Evolutionary conservation across 2,113 vertebrate species (phyloP), one percentile per base, ranked within the genome.

Genomic region (Gorsachius goisagi): DNA sequence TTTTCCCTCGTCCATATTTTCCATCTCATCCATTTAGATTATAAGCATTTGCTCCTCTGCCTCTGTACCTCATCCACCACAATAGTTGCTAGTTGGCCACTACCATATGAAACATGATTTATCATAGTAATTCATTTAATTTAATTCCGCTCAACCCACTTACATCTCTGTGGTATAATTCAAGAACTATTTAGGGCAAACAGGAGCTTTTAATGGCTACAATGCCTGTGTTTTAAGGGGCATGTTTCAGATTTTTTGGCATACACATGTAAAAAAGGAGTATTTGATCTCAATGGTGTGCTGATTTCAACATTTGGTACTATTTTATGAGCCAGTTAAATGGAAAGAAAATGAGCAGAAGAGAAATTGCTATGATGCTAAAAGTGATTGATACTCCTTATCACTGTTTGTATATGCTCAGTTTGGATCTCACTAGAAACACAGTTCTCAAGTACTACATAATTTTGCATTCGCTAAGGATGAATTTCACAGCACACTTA

Each of bases 51-150:
- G 9, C 13, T 88, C 19, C 58, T 96, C 77, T 93, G 41, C 41
- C 39, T 88, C 53, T 58, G 13, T 90, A 83, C 58, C 37, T 94
- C 76, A 71, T 71, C 59, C 75, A 75, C 72, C 44, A 47, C 72
- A 71, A 75, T 33, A 71, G 82, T 21, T 91, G 33, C 52, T 90
- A 24, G 64, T 77, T 77, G 85, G 78, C 47, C 73, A 60, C 90
- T 32, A 71, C 39, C 17, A 37, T 35, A 75, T 39, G 52, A 88
- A 92, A 95, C 39, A 56, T 49, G 72, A 92, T 60, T 90, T 41
- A 92, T 78, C 60, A 88, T 72, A 93, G 93, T 91, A 90, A 95
- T 90, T 83, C 8, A 80, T 90, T 90, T 94, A 5, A 62, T 87
- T 75, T 86, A 35, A 73, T 86, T 91, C 93, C 68, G 41, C 52